phyloP scores from a whole-genome alignment of 2,797 vertebrate species.

The Lagodon rhomboides region DNA sequence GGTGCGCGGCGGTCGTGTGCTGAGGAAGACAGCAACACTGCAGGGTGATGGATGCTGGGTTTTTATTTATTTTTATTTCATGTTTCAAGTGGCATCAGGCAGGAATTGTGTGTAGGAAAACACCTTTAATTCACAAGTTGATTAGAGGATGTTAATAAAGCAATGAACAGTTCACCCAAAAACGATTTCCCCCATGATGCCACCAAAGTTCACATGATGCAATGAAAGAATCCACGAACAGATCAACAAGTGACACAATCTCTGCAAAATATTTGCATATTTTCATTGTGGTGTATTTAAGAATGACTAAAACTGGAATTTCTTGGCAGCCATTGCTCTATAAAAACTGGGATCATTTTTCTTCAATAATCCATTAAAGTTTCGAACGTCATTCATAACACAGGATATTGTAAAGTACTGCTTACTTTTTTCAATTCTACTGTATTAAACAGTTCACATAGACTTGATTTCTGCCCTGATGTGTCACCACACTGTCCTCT shows the following conservation, averaged over 20 bases:
- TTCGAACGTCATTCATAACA: too few relatives aligned
- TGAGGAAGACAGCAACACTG: neutral
- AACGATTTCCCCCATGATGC: neutral
- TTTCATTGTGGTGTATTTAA: too few relatives aligned
- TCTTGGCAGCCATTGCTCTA: too few relatives aligned
- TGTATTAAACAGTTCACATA: neutral
- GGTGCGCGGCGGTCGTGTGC: neutral
- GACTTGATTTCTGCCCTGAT: neutral
- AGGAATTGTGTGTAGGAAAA: neutral
- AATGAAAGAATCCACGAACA: neutral
- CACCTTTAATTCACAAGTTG: neutral
- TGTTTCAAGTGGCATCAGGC: neutral
- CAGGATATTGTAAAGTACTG: too few relatives aligned
- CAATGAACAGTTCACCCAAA: too few relatives aligned
- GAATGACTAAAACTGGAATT: too few relatives aligned
- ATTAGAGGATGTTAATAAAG: neutral
- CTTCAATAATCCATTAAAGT: too few relatives aligned
- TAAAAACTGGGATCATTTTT: too few relatives aligned
- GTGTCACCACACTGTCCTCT: neutral
- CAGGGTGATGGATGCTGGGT: neutral
- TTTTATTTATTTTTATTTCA: too few relatives aligned
- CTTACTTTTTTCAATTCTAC: too few relatives aligned
- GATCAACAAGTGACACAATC: neutral
- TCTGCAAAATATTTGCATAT: too few relatives aligned
- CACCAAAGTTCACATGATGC: neutral